Percentiles rank a stretch among this genome's conserved stretches.
Evolutionary conservation across 2,888 invertebrate species (phyloP).

Genomic region (Drosophila heteroneura): DNA sequence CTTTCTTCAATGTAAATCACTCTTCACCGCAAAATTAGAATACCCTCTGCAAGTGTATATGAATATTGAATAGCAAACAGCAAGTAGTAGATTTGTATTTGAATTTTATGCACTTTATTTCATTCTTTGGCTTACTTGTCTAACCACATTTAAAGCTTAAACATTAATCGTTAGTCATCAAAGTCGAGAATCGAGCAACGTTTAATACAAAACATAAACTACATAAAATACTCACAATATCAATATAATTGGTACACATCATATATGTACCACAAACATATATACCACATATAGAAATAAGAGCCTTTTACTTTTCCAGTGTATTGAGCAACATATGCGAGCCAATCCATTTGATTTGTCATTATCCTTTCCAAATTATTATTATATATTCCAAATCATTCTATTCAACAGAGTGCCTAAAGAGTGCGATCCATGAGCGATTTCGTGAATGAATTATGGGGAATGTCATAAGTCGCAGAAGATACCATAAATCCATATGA

Average conservation of each 20-base stretch:
- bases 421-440: constrained; percentile 21
- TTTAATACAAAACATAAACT: constrained; percentile 35
- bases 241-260: constrained; percentile 35
- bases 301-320: constrained; percentile 16
- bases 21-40: background rate
- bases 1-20: background rate
- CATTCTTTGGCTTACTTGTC: constrained; percentile 59
- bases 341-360: constrained; percentile 54
- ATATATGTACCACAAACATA: constrained; percentile 22
- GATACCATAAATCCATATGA: background rate
- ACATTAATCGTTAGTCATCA: constrained; percentile 55
- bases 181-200: constrained; percentile 48
- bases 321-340: constrained; percentile 46
- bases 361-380: constrained; percentile 30
- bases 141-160: constrained; percentile 78
- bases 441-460: constrained; percentile 5
- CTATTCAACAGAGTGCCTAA: constrained; percentile 20
- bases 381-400: background rate
- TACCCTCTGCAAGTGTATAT: background rate
- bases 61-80: constrained; percentile 18
- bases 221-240: constrained; percentile 33
- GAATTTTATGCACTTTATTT: constrained; percentile 70
- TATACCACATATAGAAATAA: constrained; percentile 11
- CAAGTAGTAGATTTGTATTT: constrained; percentile 17
- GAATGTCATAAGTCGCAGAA: constrained; percentile 2